Evolutionary conservation across 2,113 vertebrate species (phyloP), one percentile per base, ranked within the genome.

Genomic region (Perca flavescens): DNA sequence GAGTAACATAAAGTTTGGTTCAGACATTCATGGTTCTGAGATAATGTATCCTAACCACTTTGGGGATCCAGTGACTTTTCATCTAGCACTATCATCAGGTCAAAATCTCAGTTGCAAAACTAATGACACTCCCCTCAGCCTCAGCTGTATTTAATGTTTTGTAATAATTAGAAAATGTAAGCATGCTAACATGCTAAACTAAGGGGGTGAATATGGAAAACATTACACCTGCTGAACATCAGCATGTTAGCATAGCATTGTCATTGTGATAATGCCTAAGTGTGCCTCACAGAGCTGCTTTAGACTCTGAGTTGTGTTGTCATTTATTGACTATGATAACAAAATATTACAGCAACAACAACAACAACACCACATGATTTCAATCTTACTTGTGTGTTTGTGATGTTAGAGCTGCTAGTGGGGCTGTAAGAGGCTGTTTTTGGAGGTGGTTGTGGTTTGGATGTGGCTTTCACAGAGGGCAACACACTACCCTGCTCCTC

Each of bases 381-480:
- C 1, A 2, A 17, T 74, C 76, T 87, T 84, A 91, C 91, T 19
- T 91, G 76, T 79, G 15, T 86, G 72, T 63, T 68, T 79, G 78
- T 67, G 56, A 10, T 19, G 34, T 22, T 67, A 3, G 54, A 22
- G 57, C 40, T 82, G 66, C 0, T 73, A 65, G 3, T 53, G 13
- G 43, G 17, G 50, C 43, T 73, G 60, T 14, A 14, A 13, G 81
- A 61, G 14, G 73, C 4, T 15, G 66, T 36, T 66, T 73, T 85
- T 14, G 8, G 14, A 3, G 68, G 72, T 13, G 68, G 21, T 15
- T 80, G 71, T 74, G 74, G 86, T 70, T 85, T 85, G 77, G 74
- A 73, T 34, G 61, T n/a, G 14, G 36, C 25, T 28, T 62, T 52
- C 25, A 1, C 73, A 40, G 77, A 17, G 12, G 74, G 14, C 12